Evolutionary conservation across 1,140 invertebrate genomes (phyloP), one percentile per base, ranked within the genome.

Genomic region (Drosophila sturtevanti): DNA sequence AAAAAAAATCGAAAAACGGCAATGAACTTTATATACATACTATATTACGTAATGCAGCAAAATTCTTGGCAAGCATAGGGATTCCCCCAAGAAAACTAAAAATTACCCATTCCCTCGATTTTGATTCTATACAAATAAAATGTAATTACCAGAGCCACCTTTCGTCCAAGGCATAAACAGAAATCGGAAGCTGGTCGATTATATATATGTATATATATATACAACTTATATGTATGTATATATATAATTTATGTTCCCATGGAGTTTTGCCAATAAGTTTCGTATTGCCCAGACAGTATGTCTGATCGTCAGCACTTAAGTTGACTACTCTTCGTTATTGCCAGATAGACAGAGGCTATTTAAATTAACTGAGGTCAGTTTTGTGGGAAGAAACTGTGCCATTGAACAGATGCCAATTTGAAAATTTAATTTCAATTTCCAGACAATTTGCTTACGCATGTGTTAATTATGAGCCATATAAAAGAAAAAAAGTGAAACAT

Each of bases 261-360:
- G 84, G 84, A 89, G 84, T 89, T 89, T 89, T 89, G 84, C 84
- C 84, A 89, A 89, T 89, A 89, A 89, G 84, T 80, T 82, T 68
- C 65, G 54, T 31, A 31, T 59, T 66, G 79, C 79, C 79, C 84
- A 74, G 61, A 63, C 69, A 59, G 76, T 84, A 85, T 84, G 79
- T 58, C 56, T 34, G 54, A 77, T 75, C 64, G 54, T 34, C 48
- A 22, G 41, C 41, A 48, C 41, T 48, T 48, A 48, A 48, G 41
- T 44, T 24, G 41, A 48, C 16, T 48, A 48, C 41, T 48, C 41
- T 48, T 48, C 41, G 9, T 41, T 14, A 14, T 41, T 4, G 38
- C n/a, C 38, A 41, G 4, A 41, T 4, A 11, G 2, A 10, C 41
- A 48, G 10, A 18, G 41, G 10, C 16, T 89, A 74, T 76, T 64